Conservation (phyloP, 2,888 invertebrate genomes). For the Athripsodes cinereus region DNA sequence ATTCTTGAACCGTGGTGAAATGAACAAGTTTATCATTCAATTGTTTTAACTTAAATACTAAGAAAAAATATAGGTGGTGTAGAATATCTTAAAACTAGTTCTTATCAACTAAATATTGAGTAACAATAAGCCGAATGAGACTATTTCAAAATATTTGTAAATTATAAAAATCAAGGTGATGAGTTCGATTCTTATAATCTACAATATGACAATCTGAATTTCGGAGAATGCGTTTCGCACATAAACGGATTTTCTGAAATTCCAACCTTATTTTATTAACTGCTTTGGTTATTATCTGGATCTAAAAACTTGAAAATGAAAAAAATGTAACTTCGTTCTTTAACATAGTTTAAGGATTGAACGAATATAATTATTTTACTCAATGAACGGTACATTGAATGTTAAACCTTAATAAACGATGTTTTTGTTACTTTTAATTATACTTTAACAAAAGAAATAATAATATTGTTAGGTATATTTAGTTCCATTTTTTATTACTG, state of each 20-base stretch:
- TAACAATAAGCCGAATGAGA: conserved; percentile 18
- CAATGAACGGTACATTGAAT: conserved; percentile 13
- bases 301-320: conserved; percentile 20
- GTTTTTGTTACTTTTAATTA: neutral
- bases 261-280: neutral
- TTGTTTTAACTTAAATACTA: conserved; percentile 4
- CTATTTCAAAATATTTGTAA: conserved; percentile 5
- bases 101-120: conserved; percentile 4
- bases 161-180: conserved; percentile 9
- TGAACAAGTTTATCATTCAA: conserved; percentile 9
- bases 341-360: too few species aligned
- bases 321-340: neutral
- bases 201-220: conserved; percentile 1
- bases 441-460: neutral
- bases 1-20: conserved; percentile 17
- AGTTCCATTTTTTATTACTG: too few species aligned
- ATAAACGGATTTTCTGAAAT: conserved; percentile 5
- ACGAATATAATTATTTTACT: conserved; percentile 5
- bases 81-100: conserved; percentile 11
- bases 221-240: conserved; percentile 4
- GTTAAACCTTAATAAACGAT: neutral
- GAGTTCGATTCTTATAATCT: conserved; percentile 5
- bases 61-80: conserved; percentile 9
- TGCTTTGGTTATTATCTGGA: conserved; percentile 12
- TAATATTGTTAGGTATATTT: too few species aligned